phyloP scores from a whole-genome alignment of 2,888 invertebrate genomes.

The Aspidiotus rigidus region DNA sequence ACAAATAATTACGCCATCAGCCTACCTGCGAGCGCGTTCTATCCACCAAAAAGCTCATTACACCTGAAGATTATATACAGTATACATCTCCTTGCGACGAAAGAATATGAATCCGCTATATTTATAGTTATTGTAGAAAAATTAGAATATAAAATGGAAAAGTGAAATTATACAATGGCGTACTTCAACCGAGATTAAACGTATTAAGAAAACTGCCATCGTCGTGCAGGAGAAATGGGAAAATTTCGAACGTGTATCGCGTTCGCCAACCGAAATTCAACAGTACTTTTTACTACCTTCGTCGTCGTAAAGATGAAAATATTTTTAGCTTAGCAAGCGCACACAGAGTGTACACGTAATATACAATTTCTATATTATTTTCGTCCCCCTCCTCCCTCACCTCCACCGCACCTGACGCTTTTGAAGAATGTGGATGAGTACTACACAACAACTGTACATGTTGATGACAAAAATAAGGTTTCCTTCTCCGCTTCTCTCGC shows the following conservation, averaged over 20 bases:
- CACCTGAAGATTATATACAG: not conserved
- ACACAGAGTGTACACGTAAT: too few species aligned
- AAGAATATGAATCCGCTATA: not conserved
- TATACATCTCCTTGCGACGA: not conserved
- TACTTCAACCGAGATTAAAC: not conserved
- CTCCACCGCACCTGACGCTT: too few species aligned
- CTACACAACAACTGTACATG: too few species aligned
- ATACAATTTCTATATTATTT: too few species aligned
- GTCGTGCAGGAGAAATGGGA: not conserved
- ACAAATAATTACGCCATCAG: not conserved
- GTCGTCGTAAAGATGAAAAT: too few species aligned
- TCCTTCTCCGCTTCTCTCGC: not conserved
- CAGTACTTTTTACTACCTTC: too few species aligned
- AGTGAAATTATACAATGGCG: slow-evolving; percentile 1
- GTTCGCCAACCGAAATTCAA: not conserved
- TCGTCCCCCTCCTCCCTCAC: too few species aligned
- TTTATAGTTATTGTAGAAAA: not conserved
- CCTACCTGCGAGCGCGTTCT: not conserved
- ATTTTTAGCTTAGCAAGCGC: too few species aligned
- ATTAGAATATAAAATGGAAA: slow-evolving; percentile 2
- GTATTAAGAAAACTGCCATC: not conserved
- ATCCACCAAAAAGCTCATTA: not conserved
- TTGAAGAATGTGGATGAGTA: too few species aligned
- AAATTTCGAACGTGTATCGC: not conserved
- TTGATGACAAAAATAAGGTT: not conserved